Conservation (phyloP, 2,113 vertebrate species). For the Osmerus eperlanus region DNA sequence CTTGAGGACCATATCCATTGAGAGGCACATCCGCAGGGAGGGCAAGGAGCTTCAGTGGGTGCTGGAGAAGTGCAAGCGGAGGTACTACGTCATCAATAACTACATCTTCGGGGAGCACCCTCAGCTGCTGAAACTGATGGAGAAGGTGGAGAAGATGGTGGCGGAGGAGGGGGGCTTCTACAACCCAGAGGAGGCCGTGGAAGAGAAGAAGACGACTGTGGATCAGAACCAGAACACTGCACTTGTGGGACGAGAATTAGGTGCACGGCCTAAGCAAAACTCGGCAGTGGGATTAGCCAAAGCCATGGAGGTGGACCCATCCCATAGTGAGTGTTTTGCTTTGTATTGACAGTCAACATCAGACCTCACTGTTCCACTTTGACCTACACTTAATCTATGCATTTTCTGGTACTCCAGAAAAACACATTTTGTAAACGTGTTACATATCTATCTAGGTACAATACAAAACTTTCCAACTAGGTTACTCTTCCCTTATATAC, state of each 20-base stretch:
- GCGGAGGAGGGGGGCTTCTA: constrained; percentile 66
- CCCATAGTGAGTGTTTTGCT: constrained; percentile 53
- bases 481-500: background rate
- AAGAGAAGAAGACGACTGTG: constrained; percentile 40
- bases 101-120: constrained; percentile 67
- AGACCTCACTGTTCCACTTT: no score
- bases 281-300: constrained; percentile 46
- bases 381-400: background rate
- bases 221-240: constrained; percentile 40
- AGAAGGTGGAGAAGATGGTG: constrained; percentile 71
- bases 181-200: constrained; percentile 27
- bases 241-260: constrained; percentile 52
- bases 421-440: no score
- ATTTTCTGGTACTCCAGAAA: background rate
- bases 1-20: constrained; percentile 65
- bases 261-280: constrained; percentile 68
- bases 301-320: constrained; percentile 44
- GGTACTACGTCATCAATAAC: constrained; percentile 75
- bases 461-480: no score
- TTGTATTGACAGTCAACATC: background rate
- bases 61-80: constrained; percentile 68
- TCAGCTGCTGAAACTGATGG: constrained; percentile 63
- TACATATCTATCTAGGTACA: no score
- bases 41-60: constrained; percentile 71
- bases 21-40: constrained; percentile 73